Conservation (phyloP, 2,888 invertebrate species). For the Lumbricus terrestris region DNA sequence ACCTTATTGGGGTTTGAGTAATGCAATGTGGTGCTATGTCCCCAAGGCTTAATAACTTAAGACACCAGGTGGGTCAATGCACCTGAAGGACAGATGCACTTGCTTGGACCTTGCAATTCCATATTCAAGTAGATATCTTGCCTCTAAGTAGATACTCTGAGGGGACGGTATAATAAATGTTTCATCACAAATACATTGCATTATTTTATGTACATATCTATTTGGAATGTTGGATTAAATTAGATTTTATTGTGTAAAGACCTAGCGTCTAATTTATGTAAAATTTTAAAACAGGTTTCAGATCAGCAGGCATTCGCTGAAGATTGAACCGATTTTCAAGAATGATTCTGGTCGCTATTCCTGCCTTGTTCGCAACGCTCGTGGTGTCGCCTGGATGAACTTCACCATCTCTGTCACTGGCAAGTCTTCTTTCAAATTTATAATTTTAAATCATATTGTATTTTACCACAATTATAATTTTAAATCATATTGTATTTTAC, state of each 20-base stretch:
- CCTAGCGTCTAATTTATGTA: background rate
- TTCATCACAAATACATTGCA: too few species aligned
- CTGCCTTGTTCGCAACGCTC: background rate
- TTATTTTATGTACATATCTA: too few species aligned
- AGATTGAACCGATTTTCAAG: background rate
- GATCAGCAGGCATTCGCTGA: background rate
- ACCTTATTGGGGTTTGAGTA: background rate
- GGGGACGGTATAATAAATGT: too few species aligned
- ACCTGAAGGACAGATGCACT: too few species aligned
- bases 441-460: background rate
- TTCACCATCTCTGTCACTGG: constrained; percentile 10
- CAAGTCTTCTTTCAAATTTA: background rate
- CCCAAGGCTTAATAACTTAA: too few species aligned
- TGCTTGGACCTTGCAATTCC: too few species aligned
- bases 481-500: too few species aligned
- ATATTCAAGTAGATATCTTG: too few species aligned
- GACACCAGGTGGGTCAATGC: too few species aligned
- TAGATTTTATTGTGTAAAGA: background rate
- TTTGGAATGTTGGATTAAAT: too few species aligned
- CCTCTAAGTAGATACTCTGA: too few species aligned
- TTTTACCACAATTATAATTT: background rate
- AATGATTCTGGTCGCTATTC: constrained; percentile 15
- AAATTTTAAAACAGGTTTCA: background rate
- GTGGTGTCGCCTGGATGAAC: constrained; percentile 6
- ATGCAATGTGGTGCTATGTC: too few species aligned